Conservation (phyloP, 2,888 invertebrate genomes). For the Gandaritis pyraliata region DNA sequence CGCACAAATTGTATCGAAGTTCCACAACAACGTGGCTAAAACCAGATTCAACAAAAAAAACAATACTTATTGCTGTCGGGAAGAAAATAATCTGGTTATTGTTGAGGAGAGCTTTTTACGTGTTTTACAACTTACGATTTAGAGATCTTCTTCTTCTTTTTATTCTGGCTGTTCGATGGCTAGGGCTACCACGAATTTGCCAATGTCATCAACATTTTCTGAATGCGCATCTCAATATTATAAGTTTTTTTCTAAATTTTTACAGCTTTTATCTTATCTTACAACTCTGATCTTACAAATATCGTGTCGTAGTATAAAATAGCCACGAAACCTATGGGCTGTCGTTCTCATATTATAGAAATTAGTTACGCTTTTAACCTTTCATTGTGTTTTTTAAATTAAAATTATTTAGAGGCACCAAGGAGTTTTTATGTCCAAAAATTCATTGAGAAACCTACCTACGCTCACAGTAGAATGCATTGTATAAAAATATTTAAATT, state of each 20-base stretch:
- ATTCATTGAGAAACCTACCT: not conserved
- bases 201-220: no score
- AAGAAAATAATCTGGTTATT: slow-evolving; percentile 40
- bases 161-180: no score
- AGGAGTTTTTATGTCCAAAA: no score
- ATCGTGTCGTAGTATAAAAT: slow-evolving; percentile 49
- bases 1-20: slow-evolving; percentile 29
- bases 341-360: slow-evolving; percentile 52
- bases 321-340: slow-evolving; percentile 27
- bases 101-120: slow-evolving; percentile 38
- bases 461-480: slow-evolving; percentile 4
- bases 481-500: slow-evolving; percentile 4
- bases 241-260: no score
- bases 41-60: slow-evolving; percentile 41
- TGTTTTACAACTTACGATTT: not conserved
- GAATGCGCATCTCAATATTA: no score
- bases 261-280: no score
- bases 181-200: no score
- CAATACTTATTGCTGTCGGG: slow-evolving; percentile 27
- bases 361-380: slow-evolving; percentile 58
- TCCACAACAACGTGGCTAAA: slow-evolving; percentile 28
- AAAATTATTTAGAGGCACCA: slow-evolving; percentile 52
- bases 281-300: not conserved
- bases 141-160: no score
- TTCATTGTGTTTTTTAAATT: slow-evolving; percentile 57